Percentiles rank a stretch among this genome's conserved stretches.
phyloP scores from a whole-genome alignment of 2,888 invertebrate species.

The Strigamia transsilvanica region DNA sequence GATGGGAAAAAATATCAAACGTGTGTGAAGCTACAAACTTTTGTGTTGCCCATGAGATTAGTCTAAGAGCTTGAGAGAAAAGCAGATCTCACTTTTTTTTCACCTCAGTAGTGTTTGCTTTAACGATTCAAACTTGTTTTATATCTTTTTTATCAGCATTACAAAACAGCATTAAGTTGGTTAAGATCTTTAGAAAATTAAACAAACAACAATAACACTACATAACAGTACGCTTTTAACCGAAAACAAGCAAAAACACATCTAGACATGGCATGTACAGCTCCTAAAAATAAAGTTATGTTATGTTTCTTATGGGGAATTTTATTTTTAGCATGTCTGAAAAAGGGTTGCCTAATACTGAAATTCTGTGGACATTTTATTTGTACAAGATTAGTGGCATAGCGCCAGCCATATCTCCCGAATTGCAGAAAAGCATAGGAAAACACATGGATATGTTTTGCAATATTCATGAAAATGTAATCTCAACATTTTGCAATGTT shows the following conservation, averaged over 20 bases:
- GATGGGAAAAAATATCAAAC: constrained; percentile 11
- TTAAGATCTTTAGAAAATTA: background rate
- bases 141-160: background rate
- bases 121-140: constrained; percentile 20
- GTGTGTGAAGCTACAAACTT: constrained; percentile 20
- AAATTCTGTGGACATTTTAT: constrained; percentile 5
- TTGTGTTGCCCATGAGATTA: constrained; percentile 23
- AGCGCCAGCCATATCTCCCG: no score
- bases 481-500: background rate
- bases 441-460: background rate
- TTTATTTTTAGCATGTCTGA: constrained; percentile 2
- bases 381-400: background rate
- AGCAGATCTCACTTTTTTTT: background rate
- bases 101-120: background rate
- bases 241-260: background rate
- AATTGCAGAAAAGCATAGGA: background rate
- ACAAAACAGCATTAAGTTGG: background rate
- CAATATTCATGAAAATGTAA: no score
- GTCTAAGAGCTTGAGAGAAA: constrained; percentile 5
- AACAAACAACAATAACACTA: background rate
- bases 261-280: background rate
- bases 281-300: constrained; percentile 3
- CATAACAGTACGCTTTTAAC: no score
- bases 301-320: background rate
- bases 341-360: background rate